Conservation (phyloP, 1,140 invertebrate species). For the Hesperophylax magnus region DNA sequence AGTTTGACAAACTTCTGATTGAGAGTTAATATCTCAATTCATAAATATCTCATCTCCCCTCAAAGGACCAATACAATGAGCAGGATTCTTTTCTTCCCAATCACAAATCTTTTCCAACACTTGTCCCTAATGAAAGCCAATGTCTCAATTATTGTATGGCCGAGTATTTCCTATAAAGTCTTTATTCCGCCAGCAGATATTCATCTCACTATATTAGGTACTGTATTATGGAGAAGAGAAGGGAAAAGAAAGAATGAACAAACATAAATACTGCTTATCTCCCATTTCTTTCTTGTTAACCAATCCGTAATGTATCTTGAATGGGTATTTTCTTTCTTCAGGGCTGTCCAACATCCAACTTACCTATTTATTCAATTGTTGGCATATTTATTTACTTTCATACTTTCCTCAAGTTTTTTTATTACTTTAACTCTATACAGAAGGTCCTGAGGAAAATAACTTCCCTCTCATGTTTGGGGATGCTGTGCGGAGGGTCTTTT, state of each 20-base stretch:
- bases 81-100: not conserved
- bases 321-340: slow-evolving; percentile 16
- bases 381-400: too few relatives aligned
- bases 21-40: not conserved
- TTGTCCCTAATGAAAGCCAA: slow-evolving; percentile 27
- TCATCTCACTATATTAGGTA: not conserved
- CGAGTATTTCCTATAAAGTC: slow-evolving; percentile 23
- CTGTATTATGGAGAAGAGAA: slow-evolving; percentile 5
- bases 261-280: slow-evolving; percentile 53
- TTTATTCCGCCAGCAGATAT: slow-evolving; percentile 21
- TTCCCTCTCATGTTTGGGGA: too few relatives aligned
- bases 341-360: not conserved
- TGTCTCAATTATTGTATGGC: slow-evolving; percentile 22
- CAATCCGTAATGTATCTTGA: slow-evolving; percentile 48
- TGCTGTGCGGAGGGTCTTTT: too few relatives aligned
- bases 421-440: too few relatives aligned
- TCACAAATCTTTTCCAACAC: slow-evolving; percentile 20
- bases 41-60: slow-evolving; percentile 10
- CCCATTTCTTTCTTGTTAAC: slow-evolving; percentile 54
- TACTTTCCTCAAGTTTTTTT: too few relatives aligned
- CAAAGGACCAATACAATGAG: not conserved
- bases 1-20: not conserved
- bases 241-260: slow-evolving; percentile 43
- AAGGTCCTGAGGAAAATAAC: too few relatives aligned
- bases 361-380: not conserved